phyloP scores from a whole-genome alignment of 2,113 vertebrate species.

The Struthio camelus region DNA sequence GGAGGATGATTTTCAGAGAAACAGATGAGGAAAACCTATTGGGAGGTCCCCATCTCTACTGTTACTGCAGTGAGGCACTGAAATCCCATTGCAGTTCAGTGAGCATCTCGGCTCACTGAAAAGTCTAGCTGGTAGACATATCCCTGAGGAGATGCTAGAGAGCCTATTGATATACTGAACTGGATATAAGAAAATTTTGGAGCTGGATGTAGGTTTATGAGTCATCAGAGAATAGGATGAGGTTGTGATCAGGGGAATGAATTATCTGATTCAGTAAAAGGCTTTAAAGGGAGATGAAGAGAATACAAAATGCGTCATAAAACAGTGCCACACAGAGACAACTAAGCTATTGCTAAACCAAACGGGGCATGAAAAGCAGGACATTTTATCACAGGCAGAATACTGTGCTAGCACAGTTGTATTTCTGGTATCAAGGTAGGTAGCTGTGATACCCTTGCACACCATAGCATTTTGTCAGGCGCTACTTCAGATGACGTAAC shows the following conservation, averaged over 20 bases:
- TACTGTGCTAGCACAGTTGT: neutral
- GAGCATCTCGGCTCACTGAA: neutral
- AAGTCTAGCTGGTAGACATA: neutral
- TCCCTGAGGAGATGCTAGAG: conserved; percentile 9
- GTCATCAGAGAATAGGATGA: neutral
- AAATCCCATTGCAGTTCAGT: neutral
- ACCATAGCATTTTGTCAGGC: no score
- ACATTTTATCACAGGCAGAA: neutral
- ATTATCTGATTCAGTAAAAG: neutral
- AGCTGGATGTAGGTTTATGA: neutral
- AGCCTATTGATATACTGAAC: neutral
- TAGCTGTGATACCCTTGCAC: neutral
- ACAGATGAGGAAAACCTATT: neutral
- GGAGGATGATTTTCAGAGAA: neutral
- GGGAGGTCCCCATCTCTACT: neutral
- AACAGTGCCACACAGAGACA: accelerated
- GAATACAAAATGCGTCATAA: neutral
- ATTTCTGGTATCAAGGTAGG: neutral
- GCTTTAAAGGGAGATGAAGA: neutral
- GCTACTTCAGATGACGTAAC: accelerated
- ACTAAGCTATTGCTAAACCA: neutral
- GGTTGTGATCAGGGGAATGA: neutral
- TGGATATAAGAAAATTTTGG: neutral
- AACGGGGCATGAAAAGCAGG: neutral
- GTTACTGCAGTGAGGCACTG: neutral